phyloP scores from a whole-genome alignment of 2,113 vertebrate genomes.

The Kryptolebias marmoratus region DNA sequence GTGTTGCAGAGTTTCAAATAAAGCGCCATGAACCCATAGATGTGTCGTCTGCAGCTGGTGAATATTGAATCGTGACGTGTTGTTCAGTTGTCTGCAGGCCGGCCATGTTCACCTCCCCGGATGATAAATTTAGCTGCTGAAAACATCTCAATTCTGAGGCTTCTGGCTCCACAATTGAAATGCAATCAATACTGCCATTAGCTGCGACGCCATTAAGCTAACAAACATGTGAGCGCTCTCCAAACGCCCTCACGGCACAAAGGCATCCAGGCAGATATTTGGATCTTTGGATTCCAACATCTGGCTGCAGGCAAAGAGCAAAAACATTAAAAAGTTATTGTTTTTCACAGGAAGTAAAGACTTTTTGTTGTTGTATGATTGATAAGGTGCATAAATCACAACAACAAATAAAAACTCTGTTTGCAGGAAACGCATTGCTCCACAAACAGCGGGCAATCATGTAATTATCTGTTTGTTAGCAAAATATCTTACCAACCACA shows the following conservation, averaged over 20 bases:
- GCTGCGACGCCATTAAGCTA: constrained; percentile 50
- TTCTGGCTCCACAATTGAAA: constrained; percentile 55
- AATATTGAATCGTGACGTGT: constrained; percentile 35
- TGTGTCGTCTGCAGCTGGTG: constrained; percentile 4
- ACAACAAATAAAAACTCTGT: no score
- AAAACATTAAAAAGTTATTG: background rate
- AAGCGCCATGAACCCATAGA: no score
- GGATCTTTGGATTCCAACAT: constrained; percentile 29
- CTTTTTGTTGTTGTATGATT: background rate
- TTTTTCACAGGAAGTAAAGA: background rate
- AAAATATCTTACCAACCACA: no score
- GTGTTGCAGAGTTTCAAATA: no score
- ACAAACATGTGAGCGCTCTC: constrained; percentile 54
- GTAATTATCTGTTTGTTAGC: no score
- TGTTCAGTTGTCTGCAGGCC: constrained; percentile 37
- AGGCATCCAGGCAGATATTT: constrained; percentile 57
- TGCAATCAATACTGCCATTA: constrained; percentile 71
- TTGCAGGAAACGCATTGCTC: no score
- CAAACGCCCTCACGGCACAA: constrained; percentile 55
- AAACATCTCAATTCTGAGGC: constrained; percentile 65
- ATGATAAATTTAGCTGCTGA: constrained; percentile 66
- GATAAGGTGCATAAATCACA: no score
- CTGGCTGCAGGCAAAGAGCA: constrained; percentile 14
- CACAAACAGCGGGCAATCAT: no score
- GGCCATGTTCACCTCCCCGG: constrained; percentile 15